A percentile compares a stretch with the other conserved stretches of the same genome.
Evolutionary conservation across 2,113 vertebrate genomes (phyloP).

Genomic region (Xiphophorus maculatus): DNA sequence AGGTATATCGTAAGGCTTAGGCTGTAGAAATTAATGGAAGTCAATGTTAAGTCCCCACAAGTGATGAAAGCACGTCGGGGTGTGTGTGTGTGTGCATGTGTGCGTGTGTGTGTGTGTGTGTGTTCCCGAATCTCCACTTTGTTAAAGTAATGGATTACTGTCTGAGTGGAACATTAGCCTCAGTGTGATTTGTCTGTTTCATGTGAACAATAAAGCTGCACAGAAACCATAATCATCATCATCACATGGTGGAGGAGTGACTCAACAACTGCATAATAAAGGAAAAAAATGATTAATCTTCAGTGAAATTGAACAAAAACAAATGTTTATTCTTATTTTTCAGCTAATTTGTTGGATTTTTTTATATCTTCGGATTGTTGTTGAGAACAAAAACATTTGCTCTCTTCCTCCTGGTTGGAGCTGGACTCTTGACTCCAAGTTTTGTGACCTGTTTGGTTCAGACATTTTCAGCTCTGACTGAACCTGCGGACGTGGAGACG

Average conservation of each 20-base stretch:
- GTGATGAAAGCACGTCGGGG: too few relatives aligned
- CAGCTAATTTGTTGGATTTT: too few relatives aligned
- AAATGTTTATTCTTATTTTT: too few relatives aligned
- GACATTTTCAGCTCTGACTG: slow-evolving; percentile 83
- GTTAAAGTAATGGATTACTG: slow-evolving; percentile 63
- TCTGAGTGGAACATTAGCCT: slow-evolving; percentile 17
- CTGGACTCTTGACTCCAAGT: slow-evolving; percentile 87
- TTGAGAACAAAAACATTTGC: too few relatives aligned
- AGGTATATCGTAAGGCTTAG: too few relatives aligned
- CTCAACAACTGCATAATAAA: too few relatives aligned
- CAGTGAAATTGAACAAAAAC: too few relatives aligned
- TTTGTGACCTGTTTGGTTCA: slow-evolving; percentile 84
- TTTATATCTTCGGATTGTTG: too few relatives aligned
- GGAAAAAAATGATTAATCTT: too few relatives aligned
- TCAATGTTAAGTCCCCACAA: too few relatives aligned
- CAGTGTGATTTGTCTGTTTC: slow-evolving; percentile 24
- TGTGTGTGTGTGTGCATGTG: too few relatives aligned
- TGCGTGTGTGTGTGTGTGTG: background rate
- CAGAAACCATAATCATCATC: background rate
- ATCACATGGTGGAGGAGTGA: background rate
- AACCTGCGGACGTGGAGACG: slow-evolving; percentile 31
- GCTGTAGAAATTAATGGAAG: too few relatives aligned
- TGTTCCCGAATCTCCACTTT: slow-evolving; percentile 16
- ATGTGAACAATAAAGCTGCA: slow-evolving; percentile 4
- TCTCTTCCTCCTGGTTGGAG: slow-evolving; percentile 60